phyloP scores from a whole-genome alignment of 2,797 vertebrate genomes.

The Sebastolobus alascanus region DNA sequence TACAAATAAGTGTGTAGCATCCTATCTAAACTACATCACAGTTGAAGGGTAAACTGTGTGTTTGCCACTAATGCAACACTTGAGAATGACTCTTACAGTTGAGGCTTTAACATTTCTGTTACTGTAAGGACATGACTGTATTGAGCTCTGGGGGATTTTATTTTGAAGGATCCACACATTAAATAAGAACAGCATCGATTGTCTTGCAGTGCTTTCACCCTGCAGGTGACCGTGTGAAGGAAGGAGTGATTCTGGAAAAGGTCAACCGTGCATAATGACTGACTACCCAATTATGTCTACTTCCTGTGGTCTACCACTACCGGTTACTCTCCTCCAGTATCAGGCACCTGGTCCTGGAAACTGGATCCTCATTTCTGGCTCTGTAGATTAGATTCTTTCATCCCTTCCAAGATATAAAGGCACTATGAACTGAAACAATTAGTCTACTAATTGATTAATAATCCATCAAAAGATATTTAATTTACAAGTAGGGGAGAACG shows the following conservation, averaged over 20 bases:
- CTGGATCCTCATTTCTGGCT: neutral
- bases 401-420: neutral
- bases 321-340: neutral
- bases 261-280: neutral
- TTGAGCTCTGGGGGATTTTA: neutral
- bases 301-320: neutral
- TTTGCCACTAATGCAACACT: neutral
- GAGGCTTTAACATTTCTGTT: neutral
- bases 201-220: neutral
- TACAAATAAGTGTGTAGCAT: neutral
- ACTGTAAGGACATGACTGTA: neutral
- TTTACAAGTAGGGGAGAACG: neutral
- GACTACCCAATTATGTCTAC: neutral
- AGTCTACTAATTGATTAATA: neutral
- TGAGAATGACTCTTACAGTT: neutral
- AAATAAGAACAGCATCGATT: neutral
- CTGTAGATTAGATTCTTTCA: neutral
- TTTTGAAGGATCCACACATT: neutral
- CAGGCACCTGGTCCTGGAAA: neutral
- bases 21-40: neutral
- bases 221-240: neutral
- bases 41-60: fast-evolving
- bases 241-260: neutral
- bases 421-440: neutral
- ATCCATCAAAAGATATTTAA: neutral